phyloP scores from a whole-genome alignment of 2,113 vertebrate species.

The Crotalus tigris region DNA sequence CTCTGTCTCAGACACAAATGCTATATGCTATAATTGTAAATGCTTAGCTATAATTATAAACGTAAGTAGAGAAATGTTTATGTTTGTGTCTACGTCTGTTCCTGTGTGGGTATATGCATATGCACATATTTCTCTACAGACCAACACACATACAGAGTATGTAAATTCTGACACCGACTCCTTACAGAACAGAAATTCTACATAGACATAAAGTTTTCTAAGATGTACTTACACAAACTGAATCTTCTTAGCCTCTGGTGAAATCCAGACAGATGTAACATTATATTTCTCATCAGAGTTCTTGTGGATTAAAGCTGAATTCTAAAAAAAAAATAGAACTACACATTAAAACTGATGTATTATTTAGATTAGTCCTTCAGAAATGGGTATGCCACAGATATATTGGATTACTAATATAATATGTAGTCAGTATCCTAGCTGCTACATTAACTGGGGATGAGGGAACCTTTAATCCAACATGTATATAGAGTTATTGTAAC shows the following conservation, averaged over 20 bases:
- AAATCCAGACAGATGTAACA: constrained; percentile 9
- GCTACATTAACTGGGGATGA: not conserved
- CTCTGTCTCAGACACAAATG: not conserved
- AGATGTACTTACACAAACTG: constrained; percentile 24
- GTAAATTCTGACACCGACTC: not conserved
- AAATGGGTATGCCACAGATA: not conserved
- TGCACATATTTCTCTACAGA: not conserved
- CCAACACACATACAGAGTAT: not conserved
- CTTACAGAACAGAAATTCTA: not conserved
- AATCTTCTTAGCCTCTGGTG: constrained; percentile 6
- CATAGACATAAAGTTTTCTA: not conserved
- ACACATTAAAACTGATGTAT: not conserved
- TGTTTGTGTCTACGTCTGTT: not conserved
- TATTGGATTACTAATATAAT: not conserved
- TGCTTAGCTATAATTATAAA: not conserved
- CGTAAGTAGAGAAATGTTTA: not conserved
- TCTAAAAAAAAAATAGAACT: constrained; percentile 13
- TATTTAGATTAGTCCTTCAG: not conserved
- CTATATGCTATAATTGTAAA: not conserved
- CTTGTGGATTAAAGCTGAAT: constrained; percentile 24
- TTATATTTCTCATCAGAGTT: not conserved
- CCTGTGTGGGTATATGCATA: not conserved
- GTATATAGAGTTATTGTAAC: not conserved
- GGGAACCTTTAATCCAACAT: not conserved
- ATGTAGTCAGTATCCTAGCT: not conserved